Base-by-base conservation (phyloP, 1,140 invertebrate species). In the Pseudomyrmex gracilis region DNA sequence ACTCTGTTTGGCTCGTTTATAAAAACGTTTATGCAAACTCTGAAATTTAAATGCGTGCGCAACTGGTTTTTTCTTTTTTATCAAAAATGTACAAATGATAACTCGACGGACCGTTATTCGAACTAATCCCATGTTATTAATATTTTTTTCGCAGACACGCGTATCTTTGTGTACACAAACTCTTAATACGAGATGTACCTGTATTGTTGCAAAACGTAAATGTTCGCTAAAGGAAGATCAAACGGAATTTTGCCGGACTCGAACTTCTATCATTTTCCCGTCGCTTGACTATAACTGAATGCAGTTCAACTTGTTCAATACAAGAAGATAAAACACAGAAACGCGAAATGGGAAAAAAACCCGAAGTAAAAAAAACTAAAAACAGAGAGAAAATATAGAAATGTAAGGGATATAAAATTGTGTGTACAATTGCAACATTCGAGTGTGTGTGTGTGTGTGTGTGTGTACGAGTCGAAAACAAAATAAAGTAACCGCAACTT, bases 1-100 rank as follows among this genome's bases (percentile, higher is more conserved):
- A n/a, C 60, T 63, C 45, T 34, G 73, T 76, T 12, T 20, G 57
- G 22, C 45, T 34, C 34, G 64, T 76, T 76, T 76, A 76, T 64
- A 45, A 64, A 63, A 76, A 76, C 58, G 45, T 76, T 76, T 76
- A 76, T 51, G 58, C 58, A 76, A 76, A 76, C 73, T 51, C 49
- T 64, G 58, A 45, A 76, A 76, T 76, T 76, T 76, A 51, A 64
- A 76, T 64, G 22, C 45, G 63, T 13, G 20, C 12, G 43, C 57
- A 73, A 58, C 53, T 47, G 64, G 45, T 64, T 63, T 76, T 34
- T 34, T 22, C 22, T 64, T 63, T 76, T 34, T 34, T 22, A 76
- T 76, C 58, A 3, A 10, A 13, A 34, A 8, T 22, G 45, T 76
- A 51, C 24, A 45, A 34, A 47, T 76, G 53, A 76, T 64, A 74